Conservation (phyloP, 2,113 vertebrate genomes). For the Oriolus oriolus region DNA sequence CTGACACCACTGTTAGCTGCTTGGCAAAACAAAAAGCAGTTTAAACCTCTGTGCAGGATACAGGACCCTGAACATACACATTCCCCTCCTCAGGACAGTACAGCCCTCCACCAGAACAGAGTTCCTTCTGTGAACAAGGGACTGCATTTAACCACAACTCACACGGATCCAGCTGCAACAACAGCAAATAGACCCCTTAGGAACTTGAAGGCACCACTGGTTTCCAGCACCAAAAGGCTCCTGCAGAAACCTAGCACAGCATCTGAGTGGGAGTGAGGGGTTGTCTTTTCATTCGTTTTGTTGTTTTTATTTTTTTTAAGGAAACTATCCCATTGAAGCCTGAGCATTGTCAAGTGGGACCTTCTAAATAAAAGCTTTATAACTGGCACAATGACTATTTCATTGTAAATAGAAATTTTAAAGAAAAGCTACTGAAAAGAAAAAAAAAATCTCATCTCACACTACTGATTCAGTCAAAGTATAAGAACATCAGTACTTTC, state of each 20-base stretch:
- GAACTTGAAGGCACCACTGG: not conserved
- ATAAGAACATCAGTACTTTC: not conserved
- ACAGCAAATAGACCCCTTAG: rapidly evolving
- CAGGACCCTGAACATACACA: not conserved
- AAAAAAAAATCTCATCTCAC: not conserved
- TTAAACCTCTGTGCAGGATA: not conserved
- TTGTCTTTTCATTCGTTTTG: not conserved
- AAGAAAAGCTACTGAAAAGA: not conserved
- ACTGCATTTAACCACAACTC: not conserved
- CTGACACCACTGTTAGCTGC: slow-evolving; percentile 86
- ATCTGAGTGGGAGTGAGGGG: not conserved
- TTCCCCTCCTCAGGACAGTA: not conserved
- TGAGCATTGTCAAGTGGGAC: not conserved
- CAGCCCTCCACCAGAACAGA: not conserved
- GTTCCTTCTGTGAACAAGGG: not conserved
- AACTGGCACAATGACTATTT: not conserved
- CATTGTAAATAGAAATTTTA: not conserved
- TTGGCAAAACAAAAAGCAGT: slow-evolving; percentile 50
- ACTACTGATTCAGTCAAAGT: not conserved
- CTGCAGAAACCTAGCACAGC: not conserved
- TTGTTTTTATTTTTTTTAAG: rapidly evolving
- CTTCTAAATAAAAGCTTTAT: not conserved
- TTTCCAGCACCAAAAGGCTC: not conserved
- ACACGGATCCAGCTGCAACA: rapidly evolving
- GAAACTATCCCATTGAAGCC: not conserved